Percentiles rank a stretch among this genome's conserved stretches.
These are phyloP conservation scores for Urechis unicinctus DNA, from an alignment of 2,888 invertebrate species.

Conservation along the genomic window DNA sequence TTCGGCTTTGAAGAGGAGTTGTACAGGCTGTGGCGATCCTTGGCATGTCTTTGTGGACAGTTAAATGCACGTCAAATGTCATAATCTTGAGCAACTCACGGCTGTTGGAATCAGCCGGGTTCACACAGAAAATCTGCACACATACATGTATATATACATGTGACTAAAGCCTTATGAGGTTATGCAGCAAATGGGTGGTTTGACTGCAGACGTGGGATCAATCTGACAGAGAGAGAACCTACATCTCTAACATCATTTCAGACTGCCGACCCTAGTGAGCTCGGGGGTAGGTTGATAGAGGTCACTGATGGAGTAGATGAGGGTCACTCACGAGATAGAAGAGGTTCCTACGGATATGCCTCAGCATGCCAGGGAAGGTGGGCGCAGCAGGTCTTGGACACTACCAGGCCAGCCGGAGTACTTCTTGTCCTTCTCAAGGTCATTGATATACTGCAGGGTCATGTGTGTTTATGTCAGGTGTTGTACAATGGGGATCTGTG, in stretches of 20 bases:
- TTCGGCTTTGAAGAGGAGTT: too few species aligned
- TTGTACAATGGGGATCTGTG: too few species aligned
- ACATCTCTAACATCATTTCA: too few species aligned
- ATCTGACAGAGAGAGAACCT: too few species aligned
- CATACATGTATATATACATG: too few species aligned
- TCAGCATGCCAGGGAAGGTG: slow-evolving; percentile 95
- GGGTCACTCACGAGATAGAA: slow-evolving; percentile 49
- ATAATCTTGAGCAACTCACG: slow-evolving; percentile 73
- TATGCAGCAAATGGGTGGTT: too few species aligned
- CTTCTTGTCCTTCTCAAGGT: slow-evolving; percentile 82
- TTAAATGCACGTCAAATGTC: too few species aligned
- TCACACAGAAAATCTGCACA: slow-evolving; percentile 68
- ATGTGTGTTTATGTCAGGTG: not conserved
- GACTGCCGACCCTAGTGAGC: too few species aligned
- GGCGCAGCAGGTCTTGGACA: slow-evolving; percentile 86
- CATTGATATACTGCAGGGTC: slow-evolving; percentile 75
- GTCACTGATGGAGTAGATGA: not conserved
- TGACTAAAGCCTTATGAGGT: too few species aligned
- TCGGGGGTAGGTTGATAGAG: not conserved
- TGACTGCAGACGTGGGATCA: too few species aligned
- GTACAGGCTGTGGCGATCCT: too few species aligned
- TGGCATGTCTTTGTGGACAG: too few species aligned
- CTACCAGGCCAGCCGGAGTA: slow-evolving; percentile 85
- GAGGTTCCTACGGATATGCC: slow-evolving; percentile 60
- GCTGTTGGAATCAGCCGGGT: slow-evolving; percentile 67